Evolutionary conservation across 2,888 invertebrate genomes (phyloP).

Genomic region (Gnatocerus cornutus): DNA sequence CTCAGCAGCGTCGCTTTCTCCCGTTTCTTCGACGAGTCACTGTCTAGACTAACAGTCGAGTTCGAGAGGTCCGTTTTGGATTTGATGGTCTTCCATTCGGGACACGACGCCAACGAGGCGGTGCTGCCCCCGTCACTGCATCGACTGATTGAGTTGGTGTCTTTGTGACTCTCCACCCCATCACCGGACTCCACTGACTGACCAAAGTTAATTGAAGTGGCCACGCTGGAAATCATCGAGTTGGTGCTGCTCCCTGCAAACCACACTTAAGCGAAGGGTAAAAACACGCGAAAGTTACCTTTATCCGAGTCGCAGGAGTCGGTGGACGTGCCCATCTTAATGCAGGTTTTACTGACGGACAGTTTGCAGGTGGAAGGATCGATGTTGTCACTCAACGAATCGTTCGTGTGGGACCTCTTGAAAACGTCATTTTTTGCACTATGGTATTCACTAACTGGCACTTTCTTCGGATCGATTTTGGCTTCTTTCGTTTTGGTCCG

Average conservation of each 20-base stretch:
- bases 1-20: conserved; percentile 69
- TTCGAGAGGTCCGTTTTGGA: conserved; percentile 56
- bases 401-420: conserved; percentile 55
- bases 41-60: conserved; percentile 56
- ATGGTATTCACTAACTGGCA: conserved; percentile 43
- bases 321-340: conserved; percentile 63
- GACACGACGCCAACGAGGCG: conserved; percentile 78
- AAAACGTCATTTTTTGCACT: conserved; percentile 48
- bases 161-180: conserved; percentile 73
- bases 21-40: conserved; percentile 51
- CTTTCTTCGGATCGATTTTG: conserved; percentile 48
- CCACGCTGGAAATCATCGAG: conserved; percentile 75
- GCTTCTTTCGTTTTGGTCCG: conserved; percentile 52
- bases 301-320: conserved; percentile 69
- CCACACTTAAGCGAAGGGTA: too few relatives aligned
- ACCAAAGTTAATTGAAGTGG: conserved; percentile 76
- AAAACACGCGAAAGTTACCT: conserved; percentile 59
- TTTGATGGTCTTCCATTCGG: conserved; percentile 74
- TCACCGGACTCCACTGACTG: conserved; percentile 82
- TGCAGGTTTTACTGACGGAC: conserved; percentile 55
- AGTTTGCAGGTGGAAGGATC: conserved; percentile 62
- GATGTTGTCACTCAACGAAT: conserved; percentile 54
- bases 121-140: conserved; percentile 76
- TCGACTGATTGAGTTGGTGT: conserved; percentile 67
- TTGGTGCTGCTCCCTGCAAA: conserved; percentile 73